Base-by-base conservation (phyloP, 2,888 invertebrate species). In the Allygus modestus region DNA sequence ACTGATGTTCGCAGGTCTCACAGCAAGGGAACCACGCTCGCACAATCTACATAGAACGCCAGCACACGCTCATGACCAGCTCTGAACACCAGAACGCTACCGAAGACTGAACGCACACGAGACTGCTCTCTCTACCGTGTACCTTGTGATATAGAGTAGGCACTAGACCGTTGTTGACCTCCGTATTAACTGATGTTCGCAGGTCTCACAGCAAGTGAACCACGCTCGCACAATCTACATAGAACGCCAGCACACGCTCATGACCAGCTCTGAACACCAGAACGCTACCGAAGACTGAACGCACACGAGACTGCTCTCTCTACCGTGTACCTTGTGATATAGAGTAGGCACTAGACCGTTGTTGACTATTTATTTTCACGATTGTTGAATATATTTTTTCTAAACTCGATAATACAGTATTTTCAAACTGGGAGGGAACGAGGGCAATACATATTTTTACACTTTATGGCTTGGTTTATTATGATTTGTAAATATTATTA, bases 201-300 rank as follows among this genome's bases (percentile, higher is more conserved):
- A 93, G 93, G 93, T 94, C n/a, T 94, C 94, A 33, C 94, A 95
- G 87, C 95, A 97, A 92, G 96, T 98, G 86, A 97, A 96, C 89
- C 96, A 96, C 91, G 98, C 98, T 84, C 96, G 96, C 90, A 95
- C 95, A 89, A 94, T 97, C 89, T 95, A 95, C 91, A 95, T 96
- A 89, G 97, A 98, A 91, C 92, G 94, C 86, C 93, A 93, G 89
- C 95, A 96, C 89, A 97, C 96, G 83, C 85, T 88, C 28, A 83
- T 87, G 43, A 69, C 86, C 4, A 61, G 84, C 33, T 84, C 69
- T 51, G 87, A 86, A 26, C 82, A 77, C 51, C 20, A 82, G 23
- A 15, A 65, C 28, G 65, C 65, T 17, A 15, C 51, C 5, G 85
- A 85, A 73, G 85, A 85, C 28, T 85, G 81, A 85, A 73, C 15